Conservation (phyloP, 2,888 invertebrate genomes). For the Pyrochroa serraticornis region DNA sequence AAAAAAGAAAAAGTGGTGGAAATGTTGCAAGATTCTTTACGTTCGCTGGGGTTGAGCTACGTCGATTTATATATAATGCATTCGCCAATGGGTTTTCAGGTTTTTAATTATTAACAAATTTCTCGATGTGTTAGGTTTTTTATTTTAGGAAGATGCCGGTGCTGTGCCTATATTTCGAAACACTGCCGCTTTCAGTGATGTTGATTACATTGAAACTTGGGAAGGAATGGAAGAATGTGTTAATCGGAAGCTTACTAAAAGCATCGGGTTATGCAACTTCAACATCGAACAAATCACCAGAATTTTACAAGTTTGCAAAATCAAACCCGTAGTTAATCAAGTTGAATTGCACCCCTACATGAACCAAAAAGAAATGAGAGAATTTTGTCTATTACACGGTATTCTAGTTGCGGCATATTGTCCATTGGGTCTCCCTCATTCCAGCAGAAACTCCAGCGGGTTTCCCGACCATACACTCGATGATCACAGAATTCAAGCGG, state of each 20-base stretch:
- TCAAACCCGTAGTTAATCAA: constrained; percentile 69
- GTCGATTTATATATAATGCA: constrained; percentile 54
- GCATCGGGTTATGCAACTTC: constrained; percentile 83
- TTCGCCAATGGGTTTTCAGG: constrained; percentile 55
- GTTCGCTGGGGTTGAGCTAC: constrained; percentile 46
- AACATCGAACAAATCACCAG: constrained; percentile 72
- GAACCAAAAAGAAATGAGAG: constrained; percentile 70
- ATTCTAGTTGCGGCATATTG: constrained; percentile 75
- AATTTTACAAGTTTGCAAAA: constrained; percentile 63
- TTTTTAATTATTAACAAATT: constrained; percentile 18
- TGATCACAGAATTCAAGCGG: constrained; percentile 60
- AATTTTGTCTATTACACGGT: constrained; percentile 68
- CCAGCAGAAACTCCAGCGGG: constrained; percentile 51
- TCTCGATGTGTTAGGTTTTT: constrained; percentile 16
- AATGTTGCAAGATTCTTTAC: constrained; percentile 45
- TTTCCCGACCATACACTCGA: constrained; percentile 63
- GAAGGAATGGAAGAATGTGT: constrained; percentile 76
- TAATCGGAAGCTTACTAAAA: constrained; percentile 65
- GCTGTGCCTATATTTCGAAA: constrained; percentile 58
- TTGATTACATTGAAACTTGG: constrained; percentile 78
- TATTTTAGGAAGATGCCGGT: constrained; percentile 59
- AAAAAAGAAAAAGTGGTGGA: constrained; percentile 62
- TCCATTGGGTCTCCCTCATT: constrained; percentile 71
- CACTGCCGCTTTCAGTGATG: constrained; percentile 60
- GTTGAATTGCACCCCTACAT: constrained; percentile 70